phyloP scores from a whole-genome alignment of 2,113 vertebrate species.

The Pungitius pungitius region DNA sequence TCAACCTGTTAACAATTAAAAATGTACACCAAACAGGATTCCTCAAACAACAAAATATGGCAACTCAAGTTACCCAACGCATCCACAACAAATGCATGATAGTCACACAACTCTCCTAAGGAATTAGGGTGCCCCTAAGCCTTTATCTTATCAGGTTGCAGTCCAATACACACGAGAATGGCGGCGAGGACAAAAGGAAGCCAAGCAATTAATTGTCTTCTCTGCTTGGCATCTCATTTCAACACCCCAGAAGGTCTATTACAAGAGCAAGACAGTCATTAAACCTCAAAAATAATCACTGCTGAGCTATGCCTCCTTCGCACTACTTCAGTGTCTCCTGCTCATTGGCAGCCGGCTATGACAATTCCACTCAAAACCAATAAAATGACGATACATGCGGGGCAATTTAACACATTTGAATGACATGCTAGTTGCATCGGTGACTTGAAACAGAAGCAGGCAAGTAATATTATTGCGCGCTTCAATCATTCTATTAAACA shows the following conservation, averaged over 20 bases:
- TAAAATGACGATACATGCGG: slow-evolving; percentile 56
- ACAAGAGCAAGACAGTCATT: slow-evolving; percentile 81
- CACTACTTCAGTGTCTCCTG: slow-evolving; percentile 62
- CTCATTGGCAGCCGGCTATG: slow-evolving; percentile 66
- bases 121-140: slow-evolving; percentile 75
- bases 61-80: slow-evolving; percentile 43
- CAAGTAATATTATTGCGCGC: slow-evolving; percentile 45
- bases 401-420: slow-evolving; percentile 56
- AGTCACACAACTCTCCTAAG: slow-evolving; percentile 55
- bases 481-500: slow-evolving; percentile 42
- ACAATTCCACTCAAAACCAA: slow-evolving; percentile 67
- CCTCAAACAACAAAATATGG: slow-evolving; percentile 12
- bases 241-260: slow-evolving; percentile 83
- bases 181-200: slow-evolving; percentile 75
- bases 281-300: slow-evolving; percentile 83
- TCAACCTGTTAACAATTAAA: neutral
- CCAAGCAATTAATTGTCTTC: slow-evolving; percentile 85
- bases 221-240: slow-evolving; percentile 82
- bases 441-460: slow-evolving; percentile 47
- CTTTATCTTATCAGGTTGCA: slow-evolving; percentile 79
- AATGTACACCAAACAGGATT: neutral
- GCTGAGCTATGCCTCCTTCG: slow-evolving; percentile 71
- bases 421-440: slow-evolving; percentile 43
- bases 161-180: slow-evolving; percentile 67
- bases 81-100: slow-evolving; percentile 39